A percentile compares a stretch with the other conserved stretches of the same genome.
Evolutionary conservation across 2,888 invertebrate genomes (phyloP).

Genomic region (Aphodius granarius): DNA sequence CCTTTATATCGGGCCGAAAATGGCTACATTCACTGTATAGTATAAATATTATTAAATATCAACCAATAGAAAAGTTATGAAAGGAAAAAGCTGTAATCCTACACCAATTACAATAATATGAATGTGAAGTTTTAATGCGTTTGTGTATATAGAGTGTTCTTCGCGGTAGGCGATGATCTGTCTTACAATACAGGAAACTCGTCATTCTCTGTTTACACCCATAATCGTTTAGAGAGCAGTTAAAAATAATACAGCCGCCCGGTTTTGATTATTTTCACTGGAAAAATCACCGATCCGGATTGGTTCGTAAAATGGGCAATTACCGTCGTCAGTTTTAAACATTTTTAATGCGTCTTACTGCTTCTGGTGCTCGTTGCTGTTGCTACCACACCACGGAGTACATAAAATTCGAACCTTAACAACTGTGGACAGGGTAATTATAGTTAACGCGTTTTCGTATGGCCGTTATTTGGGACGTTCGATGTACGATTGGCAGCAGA

Average conservation of each 20-base stretch:
- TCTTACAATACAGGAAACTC: constrained; percentile 36
- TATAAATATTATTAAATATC: too few species aligned
- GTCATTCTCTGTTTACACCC: constrained; percentile 38
- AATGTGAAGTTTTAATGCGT: background rate
- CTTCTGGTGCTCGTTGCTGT: background rate
- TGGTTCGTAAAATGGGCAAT: constrained; percentile 46
- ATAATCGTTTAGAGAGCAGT: constrained; percentile 49
- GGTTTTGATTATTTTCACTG: constrained; percentile 44
- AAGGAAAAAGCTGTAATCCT: too few species aligned
- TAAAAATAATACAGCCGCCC: constrained; percentile 46
- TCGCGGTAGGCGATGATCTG: background rate
- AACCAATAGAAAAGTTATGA: too few species aligned
- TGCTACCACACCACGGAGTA: background rate
- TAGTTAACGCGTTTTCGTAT: background rate
- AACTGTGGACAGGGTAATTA: background rate
- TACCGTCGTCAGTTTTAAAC: constrained; percentile 27
- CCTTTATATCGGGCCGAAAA: too few species aligned
- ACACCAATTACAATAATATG: too few species aligned
- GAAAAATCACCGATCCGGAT: constrained; percentile 49
- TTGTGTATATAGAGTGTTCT: background rate
- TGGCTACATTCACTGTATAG: too few species aligned
- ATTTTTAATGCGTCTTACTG: constrained; percentile 22
- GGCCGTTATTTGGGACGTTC: background rate
- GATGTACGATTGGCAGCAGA: background rate
- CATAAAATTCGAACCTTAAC: background rate